Conservation (phyloP, 2,888 invertebrate genomes). For the Lamellibrachia columna region DNA sequence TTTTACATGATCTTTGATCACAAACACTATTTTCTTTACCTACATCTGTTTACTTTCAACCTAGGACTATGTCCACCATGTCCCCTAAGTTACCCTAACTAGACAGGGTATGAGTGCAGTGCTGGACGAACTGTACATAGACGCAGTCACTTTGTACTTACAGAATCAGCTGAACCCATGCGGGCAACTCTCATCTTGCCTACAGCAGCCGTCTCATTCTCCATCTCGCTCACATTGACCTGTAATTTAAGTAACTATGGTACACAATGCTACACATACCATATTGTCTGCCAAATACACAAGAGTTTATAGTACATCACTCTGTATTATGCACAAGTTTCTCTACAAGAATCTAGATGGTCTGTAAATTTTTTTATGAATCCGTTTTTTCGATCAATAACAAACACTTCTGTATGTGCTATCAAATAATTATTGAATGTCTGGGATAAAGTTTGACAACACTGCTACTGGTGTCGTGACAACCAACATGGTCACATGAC, state of each 20-base stretch:
- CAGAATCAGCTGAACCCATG: conserved; percentile 62
- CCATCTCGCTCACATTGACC: neutral
- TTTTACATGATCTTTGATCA: too few relatives aligned
- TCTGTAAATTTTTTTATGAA: neutral
- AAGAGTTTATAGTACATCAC: neutral
- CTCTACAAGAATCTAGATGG: neutral
- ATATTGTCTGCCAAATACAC: neutral
- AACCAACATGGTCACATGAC: neutral
- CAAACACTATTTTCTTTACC: too few relatives aligned
- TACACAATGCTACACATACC: neutral
- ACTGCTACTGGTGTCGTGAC: neutral
- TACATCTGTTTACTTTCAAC: too few relatives aligned
- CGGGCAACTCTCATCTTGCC: conserved; percentile 74
- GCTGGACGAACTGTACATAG: neutral
- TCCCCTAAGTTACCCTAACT: too few relatives aligned
- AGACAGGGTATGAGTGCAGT: neutral
- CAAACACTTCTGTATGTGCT: too few relatives aligned
- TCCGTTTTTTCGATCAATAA: neutral
- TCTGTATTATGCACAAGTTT: neutral
- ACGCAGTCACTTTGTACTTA: conserved; percentile 31
- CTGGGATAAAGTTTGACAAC: too few relatives aligned
- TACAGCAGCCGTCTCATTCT: neutral
- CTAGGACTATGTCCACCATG: too few relatives aligned
- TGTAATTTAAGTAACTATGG: neutral
- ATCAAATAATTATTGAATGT: too few relatives aligned